Evolutionary conservation across 1,140 invertebrate genomes (phyloP).

Genomic region (Tigriopus japonicus): DNA sequence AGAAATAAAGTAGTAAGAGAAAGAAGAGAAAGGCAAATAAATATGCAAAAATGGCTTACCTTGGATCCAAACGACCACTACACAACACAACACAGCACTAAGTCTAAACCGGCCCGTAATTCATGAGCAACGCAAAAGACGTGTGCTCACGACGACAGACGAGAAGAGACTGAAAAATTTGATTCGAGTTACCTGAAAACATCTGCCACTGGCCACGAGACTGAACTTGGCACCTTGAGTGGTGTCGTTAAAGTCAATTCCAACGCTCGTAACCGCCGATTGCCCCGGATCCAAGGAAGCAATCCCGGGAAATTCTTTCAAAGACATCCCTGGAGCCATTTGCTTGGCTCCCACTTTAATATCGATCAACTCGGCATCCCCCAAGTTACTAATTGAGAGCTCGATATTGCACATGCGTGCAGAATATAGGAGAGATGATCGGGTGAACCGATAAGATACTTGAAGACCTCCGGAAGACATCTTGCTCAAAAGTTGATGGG

Average conservation of each 20-base stretch:
- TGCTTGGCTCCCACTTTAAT: slow-evolving; percentile 54
- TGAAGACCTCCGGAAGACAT: slow-evolving; percentile 53
- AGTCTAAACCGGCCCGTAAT: no score
- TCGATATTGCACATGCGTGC: slow-evolving; percentile 63
- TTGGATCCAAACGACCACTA: no score
- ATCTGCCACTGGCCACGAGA: slow-evolving; percentile 41
- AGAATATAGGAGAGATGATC: slow-evolving; percentile 66
- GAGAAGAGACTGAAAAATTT: no score
- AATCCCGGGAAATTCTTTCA: slow-evolving; percentile 58
- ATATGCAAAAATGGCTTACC: no score
- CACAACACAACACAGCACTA: no score
- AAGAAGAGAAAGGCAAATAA: no score
- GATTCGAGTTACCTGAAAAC: slow-evolving; percentile 8
- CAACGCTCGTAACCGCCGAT: slow-evolving; percentile 43
- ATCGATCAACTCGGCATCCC: slow-evolving; percentile 42
- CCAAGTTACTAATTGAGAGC: slow-evolving; percentile 55
- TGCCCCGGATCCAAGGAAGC: slow-evolving; percentile 19
- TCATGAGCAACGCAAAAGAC: no score
- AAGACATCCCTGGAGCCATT: slow-evolving; percentile 44
- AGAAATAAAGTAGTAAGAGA: no score
- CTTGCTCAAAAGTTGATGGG: slow-evolving; percentile 53
- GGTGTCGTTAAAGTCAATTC: slow-evolving; percentile 87
- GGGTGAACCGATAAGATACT: slow-evolving; percentile 50
- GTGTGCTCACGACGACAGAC: no score
- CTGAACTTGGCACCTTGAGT: slow-evolving; percentile 67